Evolutionary conservation across 2,797 vertebrate species (phyloP).

Genomic region (Schizopygopsis malacanthus): DNA sequence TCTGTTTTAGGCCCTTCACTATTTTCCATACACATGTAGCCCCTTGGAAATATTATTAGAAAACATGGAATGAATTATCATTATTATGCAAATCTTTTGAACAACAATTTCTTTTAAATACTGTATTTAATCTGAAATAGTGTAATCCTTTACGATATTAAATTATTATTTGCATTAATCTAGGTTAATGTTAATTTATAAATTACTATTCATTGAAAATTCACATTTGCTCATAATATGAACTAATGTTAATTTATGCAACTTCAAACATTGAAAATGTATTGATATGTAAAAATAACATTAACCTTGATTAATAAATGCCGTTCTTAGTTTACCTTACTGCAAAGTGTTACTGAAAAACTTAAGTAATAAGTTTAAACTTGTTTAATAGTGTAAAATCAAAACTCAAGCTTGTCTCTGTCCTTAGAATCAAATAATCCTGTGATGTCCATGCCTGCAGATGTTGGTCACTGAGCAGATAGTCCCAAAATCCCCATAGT

Average conservation of each 20-base stretch:
- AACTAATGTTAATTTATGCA: background rate
- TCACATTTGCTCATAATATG: background rate
- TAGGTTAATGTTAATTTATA: background rate
- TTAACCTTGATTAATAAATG: background rate
- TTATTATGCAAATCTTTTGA: background rate
- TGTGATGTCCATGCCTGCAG: background rate
- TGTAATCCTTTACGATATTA: background rate
- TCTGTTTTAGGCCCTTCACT: background rate
- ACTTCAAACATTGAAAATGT: background rate
- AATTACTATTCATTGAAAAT: background rate
- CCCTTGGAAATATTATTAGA: background rate
- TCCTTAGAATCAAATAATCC: background rate
- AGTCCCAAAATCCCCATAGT: constrained; percentile 33
- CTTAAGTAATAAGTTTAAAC: too few species aligned
- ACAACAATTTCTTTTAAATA: background rate
- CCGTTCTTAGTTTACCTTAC: background rate
- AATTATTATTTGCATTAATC: background rate
- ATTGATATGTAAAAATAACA: background rate
- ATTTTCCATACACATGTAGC: background rate
- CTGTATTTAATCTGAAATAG: background rate
- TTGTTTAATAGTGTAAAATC: background rate
- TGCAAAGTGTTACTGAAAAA: background rate
- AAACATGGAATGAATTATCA: background rate
- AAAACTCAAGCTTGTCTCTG: background rate
- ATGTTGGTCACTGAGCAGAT: constrained; percentile 31